phyloP scores from a whole-genome alignment of 2,888 invertebrate species.

The Trachelus stipa region DNA sequence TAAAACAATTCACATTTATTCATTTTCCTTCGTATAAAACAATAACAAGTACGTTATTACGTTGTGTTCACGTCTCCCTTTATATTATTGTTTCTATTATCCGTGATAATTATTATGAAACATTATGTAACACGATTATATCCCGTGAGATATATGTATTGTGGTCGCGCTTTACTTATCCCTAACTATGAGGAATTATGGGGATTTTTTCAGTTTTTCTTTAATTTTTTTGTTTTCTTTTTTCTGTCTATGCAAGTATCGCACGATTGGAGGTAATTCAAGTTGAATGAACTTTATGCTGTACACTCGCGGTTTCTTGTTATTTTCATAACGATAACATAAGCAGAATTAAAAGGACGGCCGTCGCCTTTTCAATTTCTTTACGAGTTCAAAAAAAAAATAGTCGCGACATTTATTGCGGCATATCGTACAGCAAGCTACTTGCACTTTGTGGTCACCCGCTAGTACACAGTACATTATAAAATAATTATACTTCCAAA shows the following conservation, averaged over 20 bases:
- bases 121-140: background rate
- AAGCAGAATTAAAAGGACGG: background rate
- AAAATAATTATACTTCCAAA: background rate
- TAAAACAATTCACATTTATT: slow-evolving; percentile 6
- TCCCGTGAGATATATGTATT: background rate
- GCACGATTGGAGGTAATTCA: background rate
- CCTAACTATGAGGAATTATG: background rate
- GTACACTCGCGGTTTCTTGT: background rate
- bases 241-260: background rate
- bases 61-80: background rate
- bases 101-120: background rate
- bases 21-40: slow-evolving; percentile 4
- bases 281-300: background rate
- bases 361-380: background rate
- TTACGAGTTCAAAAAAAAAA: background rate
- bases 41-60: slow-evolving; percentile 8
- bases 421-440: background rate
- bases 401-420: background rate
- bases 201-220: background rate
- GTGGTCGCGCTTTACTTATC: background rate
- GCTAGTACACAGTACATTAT: background rate
- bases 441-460: background rate
- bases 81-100: background rate
- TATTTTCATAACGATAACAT: background rate
- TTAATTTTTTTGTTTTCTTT: too few species aligned